Evolutionary conservation across 2,113 vertebrate species (phyloP).

Genomic region (Chaetops frenatus): DNA sequence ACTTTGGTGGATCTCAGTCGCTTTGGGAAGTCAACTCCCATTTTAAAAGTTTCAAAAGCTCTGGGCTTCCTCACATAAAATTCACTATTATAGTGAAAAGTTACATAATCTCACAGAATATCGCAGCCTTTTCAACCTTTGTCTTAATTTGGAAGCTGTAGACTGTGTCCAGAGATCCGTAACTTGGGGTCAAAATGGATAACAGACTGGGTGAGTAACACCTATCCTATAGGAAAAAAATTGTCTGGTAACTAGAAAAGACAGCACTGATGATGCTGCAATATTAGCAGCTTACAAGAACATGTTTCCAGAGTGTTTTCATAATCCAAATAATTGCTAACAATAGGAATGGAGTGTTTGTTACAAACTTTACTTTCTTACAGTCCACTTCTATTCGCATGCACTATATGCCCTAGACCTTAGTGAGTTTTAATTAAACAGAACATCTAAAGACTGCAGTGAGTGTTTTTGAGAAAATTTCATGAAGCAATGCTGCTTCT

Average conservation of each 20-base stretch:
- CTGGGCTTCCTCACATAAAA: background rate
- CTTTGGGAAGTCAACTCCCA: background rate
- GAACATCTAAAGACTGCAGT: background rate
- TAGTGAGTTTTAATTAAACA: background rate
- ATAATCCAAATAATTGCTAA: background rate
- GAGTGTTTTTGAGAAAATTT: background rate
- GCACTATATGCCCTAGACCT: background rate
- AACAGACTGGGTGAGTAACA: background rate
- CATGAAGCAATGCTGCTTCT: background rate
- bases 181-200: background rate
- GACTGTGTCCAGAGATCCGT: background rate
- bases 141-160: background rate
- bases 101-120: background rate
- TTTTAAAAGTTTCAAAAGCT: background rate
- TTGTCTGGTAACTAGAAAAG: background rate
- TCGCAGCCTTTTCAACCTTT: background rate
- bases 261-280: background rate
- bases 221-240: background rate
- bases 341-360: background rate
- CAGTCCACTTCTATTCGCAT: background rate
- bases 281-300: background rate
- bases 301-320: background rate
- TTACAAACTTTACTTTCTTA: background rate
- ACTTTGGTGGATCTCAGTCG: background rate
- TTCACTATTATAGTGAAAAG: background rate